A percentile compares a stretch with the other conserved stretches of the same genome.
phyloP scores from a whole-genome alignment of 1,140 invertebrate genomes.

The Zaprionus lachaisei region DNA sequence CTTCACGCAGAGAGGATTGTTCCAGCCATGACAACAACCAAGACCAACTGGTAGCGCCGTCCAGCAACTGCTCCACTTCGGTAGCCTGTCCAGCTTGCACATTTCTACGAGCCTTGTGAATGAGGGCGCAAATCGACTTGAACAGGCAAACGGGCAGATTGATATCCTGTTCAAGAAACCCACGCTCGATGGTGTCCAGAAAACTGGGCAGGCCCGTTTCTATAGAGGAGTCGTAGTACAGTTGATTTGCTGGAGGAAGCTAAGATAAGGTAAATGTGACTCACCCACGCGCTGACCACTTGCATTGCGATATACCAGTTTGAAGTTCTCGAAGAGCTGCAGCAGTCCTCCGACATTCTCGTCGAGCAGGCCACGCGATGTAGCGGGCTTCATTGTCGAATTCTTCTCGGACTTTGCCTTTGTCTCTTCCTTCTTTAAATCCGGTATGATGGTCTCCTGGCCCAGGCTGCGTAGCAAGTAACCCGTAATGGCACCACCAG shows the following conservation, averaged over 20 bases:
- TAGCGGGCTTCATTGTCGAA: neutral
- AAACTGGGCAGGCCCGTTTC: conserved; percentile 60
- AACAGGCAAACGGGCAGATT: conserved; percentile 64
- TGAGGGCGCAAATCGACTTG: conserved; percentile 63
- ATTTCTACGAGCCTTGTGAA: conserved; percentile 39
- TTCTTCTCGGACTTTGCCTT: conserved; percentile 1
- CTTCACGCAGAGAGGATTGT: conserved; percentile 51
- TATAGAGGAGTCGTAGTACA: conserved; percentile 9
- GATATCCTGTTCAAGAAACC: conserved; percentile 63
- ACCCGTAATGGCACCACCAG: conserved; percentile 50
- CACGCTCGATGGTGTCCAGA: conserved; percentile 54
- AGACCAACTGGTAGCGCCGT: conserved; percentile 59
- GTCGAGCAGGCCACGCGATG: conserved; percentile 28
- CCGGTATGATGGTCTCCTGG: conserved; percentile 48
- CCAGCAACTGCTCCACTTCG: conserved; percentile 60
- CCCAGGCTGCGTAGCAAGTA: conserved; percentile 66
- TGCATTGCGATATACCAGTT: conserved; percentile 68
- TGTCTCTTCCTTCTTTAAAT: conserved; percentile 23
- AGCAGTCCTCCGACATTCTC: conserved; percentile 15
- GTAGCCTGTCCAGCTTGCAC: conserved; percentile 41
- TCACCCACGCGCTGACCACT: conserved; percentile 68
- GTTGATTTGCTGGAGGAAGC: too few relatives aligned
- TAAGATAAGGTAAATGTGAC: neutral
- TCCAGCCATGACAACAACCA: conserved; percentile 57
- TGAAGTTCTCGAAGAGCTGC: conserved; percentile 64